Percentiles rank a stretch among this genome's conserved stretches.
phyloP scores from a whole-genome alignment of 2,888 invertebrate genomes.

The Cephonodes hylas region DNA sequence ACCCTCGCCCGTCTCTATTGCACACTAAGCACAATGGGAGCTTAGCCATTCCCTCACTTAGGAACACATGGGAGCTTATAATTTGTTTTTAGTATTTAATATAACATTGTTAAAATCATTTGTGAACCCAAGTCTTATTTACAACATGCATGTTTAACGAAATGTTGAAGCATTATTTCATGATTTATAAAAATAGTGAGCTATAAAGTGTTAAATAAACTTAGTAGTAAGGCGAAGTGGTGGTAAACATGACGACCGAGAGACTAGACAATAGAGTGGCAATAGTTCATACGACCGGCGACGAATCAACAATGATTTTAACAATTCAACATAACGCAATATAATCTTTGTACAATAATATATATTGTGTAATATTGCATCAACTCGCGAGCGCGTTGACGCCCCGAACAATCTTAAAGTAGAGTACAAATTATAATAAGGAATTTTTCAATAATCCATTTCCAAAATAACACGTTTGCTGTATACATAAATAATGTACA shows the following conservation, averaged over 20 bases:
- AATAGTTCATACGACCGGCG: neutral
- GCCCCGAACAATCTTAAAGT: neutral
- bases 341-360: constrained; percentile 6
- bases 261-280: neutral
- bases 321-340: neutral
- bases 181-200: no score
- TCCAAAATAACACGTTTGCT: neutral
- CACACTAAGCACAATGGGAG: neutral
- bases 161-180: neutral
- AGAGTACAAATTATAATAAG: constrained; percentile 5
- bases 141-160: no score
- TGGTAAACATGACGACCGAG: no score
- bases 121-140: neutral
- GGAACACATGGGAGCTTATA: constrained; percentile 1
- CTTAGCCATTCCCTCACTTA: neutral
- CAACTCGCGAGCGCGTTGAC: neutral
- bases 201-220: no score
- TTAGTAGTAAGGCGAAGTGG: no score
- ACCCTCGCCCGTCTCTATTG: neutral
- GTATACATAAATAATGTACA: neutral
- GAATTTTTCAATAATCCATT: neutral
- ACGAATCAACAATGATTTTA: neutral
- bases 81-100: neutral
- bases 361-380: constrained; percentile 4
- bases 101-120: neutral